phyloP scores from a whole-genome alignment of 2,113 vertebrate genomes.

The Aplodontia rufa region DNA sequence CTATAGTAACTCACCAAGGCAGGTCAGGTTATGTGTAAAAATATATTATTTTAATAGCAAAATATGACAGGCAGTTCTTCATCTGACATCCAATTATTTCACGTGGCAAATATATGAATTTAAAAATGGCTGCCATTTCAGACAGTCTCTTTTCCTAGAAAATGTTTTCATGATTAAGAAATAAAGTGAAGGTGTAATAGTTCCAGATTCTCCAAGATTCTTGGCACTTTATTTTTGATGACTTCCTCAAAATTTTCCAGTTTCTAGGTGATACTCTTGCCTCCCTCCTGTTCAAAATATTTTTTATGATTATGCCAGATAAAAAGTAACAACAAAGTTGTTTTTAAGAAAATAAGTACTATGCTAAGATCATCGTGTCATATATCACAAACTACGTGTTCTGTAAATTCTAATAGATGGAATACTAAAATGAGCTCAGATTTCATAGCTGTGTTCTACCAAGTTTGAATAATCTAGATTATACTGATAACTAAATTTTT shows the following conservation, averaged over 20 bases:
- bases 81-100: slow-evolving; percentile 81
- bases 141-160: slow-evolving; percentile 37
- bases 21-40: slow-evolving; percentile 81
- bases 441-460: not conserved
- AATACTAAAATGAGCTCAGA: not conserved
- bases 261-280: not conserved
- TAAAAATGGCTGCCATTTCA: slow-evolving; percentile 63
- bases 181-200: not conserved
- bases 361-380: not conserved
- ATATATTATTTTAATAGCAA: slow-evolving; percentile 83
- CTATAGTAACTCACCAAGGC: slow-evolving; percentile 79
- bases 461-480: not conserved
- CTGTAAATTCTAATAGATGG: not conserved
- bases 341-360: not conserved
- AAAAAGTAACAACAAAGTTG: not conserved
- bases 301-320: not conserved
- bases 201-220: not conserved
- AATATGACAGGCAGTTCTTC: slow-evolving; percentile 81
- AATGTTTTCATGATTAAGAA: slow-evolving; percentile 55
- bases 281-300: not conserved
- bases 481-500: not conserved
- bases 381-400: not conserved
- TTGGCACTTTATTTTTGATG: not conserved
- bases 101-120: slow-evolving; percentile 59
- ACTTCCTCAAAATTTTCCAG: not conserved